Conservation (phyloP, 2,888 invertebrate genomes). For the Mythimna albipuncta region DNA sequence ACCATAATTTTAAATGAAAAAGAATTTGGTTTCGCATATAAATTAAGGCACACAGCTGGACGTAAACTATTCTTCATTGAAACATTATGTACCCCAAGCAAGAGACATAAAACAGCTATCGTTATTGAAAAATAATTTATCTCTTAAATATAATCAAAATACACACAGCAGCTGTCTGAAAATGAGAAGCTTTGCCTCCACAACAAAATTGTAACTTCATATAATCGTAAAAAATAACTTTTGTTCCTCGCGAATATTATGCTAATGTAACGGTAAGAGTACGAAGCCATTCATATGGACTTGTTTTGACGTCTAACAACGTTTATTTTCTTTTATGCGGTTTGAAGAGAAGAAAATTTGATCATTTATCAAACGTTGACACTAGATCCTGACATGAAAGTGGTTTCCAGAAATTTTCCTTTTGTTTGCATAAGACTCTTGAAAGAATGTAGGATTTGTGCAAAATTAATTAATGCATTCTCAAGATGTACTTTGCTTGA, state of each 20-base stretch:
- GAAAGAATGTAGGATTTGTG: constrained; percentile 18
- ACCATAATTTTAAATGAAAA: too few relatives aligned
- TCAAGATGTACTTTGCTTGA: constrained; percentile 36
- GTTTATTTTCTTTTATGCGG: constrained; percentile 41
- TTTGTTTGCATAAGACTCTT: constrained; percentile 32
- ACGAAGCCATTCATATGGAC: constrained; percentile 60
- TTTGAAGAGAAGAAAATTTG: constrained; percentile 40
- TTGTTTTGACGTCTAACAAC: constrained; percentile 46
- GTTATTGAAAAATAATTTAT: constrained; percentile 8
- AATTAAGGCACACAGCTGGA: background rate
- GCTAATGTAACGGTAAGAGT: constrained; percentile 60
- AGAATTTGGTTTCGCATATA: background rate
- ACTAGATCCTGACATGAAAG: constrained; percentile 13
- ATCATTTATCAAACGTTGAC: constrained; percentile 55
- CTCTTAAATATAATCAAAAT: constrained; percentile 14
- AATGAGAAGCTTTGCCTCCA: constrained; percentile 21
- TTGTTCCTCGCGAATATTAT: constrained; percentile 69
- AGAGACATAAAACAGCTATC: background rate
- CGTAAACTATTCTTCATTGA: background rate
- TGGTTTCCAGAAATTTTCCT: constrained; percentile 22
- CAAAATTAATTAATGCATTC: constrained; percentile 51
- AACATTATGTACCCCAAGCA: background rate
- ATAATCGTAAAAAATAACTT: constrained; percentile 69
- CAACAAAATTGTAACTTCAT: constrained; percentile 34
- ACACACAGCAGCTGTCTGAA: constrained; percentile 3